Conservation (phyloP, 2,113 vertebrate genomes). For the Pogona vitticeps region DNA sequence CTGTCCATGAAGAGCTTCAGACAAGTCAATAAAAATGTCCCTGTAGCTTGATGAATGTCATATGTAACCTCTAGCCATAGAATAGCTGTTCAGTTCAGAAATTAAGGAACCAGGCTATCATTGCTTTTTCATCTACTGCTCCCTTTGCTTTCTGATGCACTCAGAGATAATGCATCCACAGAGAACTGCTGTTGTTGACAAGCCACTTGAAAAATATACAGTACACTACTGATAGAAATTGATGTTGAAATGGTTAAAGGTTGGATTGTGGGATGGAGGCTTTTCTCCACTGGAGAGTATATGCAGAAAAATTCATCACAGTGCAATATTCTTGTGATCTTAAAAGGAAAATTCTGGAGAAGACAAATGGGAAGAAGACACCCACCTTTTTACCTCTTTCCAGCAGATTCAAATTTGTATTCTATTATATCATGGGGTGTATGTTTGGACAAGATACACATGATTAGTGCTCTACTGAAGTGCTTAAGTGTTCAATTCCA, state of each 20-base stretch:
- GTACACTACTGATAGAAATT: constrained; percentile 8
- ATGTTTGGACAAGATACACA: too few species aligned
- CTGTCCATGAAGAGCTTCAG: constrained; percentile 70
- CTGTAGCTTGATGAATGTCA: constrained; percentile 60
- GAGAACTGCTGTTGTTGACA: constrained; percentile 47
- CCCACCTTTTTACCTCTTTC: neutral
- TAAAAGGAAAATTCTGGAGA: neutral
- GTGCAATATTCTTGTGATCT: neutral
- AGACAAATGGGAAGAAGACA: neutral
- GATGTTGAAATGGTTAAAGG: constrained; percentile 31
- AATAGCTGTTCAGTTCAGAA: constrained; percentile 50
- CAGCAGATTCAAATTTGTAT: neutral
- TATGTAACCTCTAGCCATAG: constrained; percentile 62
- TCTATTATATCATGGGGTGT: too few species aligned
- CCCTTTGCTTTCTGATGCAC: constrained; percentile 56
- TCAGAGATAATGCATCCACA: too few species aligned
- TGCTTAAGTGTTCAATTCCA: too few species aligned
- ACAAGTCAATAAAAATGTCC: constrained; percentile 64
- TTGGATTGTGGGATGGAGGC: neutral
- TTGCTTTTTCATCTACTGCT: constrained; percentile 52
- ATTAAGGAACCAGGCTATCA: constrained; percentile 45
- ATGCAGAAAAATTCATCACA: neutral
- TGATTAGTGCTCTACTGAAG: too few species aligned
- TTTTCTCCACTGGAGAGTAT: neutral
- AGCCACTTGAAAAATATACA: neutral